Evolutionary conservation across 2,113 vertebrate genomes (phyloP), one percentile per base, ranked within the genome.

Genomic region (Puntigrus tetrazona): DNA sequence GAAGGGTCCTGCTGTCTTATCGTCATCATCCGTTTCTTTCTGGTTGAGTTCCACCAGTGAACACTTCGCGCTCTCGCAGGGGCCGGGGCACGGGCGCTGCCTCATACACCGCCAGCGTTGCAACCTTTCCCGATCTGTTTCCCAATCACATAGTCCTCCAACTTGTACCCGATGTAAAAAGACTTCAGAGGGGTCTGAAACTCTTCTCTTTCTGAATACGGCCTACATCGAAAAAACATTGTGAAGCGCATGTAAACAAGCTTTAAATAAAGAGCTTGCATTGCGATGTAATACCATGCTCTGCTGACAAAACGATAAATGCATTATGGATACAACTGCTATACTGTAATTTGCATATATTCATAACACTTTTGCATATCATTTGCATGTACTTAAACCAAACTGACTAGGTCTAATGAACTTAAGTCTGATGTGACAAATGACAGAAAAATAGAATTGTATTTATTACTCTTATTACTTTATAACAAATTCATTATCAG

Each of bases 111-210:
- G 95, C 96, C 0, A n/a, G 96, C 96, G 0, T 94, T 97, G 87
- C 96, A 98, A 72, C 97, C 97, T 92, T 97, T 97, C 81, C 97
- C 97, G 0, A 99, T 92, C 91, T 95, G 92, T 0, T 94, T 95
- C 7, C 97, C 97, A 0, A 97, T 95, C 34, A 94, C 87, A 29
- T 98, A 99, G 1, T 99, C 97, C 29, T 99, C 96, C 91, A 99
- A 91, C 80, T 85, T 95, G 92, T 97, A 97, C 82, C 97, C 52
- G 93, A 94, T 80, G 86, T 81, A 0, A 91, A n/a, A 89, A 0
- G 90, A 83, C 85, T 94, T 94, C 84, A 95, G 50, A 0, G 94
- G 91, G 38, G 92, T 91, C 63, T 94, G 94, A 45, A 92, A 93
- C 0, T 89, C 93, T 88, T n/a, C 94, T 97, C 93, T 95, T 97